Evolutionary conservation across 2,113 vertebrate genomes (phyloP).

Genomic region (Melanocharis versteri): DNA sequence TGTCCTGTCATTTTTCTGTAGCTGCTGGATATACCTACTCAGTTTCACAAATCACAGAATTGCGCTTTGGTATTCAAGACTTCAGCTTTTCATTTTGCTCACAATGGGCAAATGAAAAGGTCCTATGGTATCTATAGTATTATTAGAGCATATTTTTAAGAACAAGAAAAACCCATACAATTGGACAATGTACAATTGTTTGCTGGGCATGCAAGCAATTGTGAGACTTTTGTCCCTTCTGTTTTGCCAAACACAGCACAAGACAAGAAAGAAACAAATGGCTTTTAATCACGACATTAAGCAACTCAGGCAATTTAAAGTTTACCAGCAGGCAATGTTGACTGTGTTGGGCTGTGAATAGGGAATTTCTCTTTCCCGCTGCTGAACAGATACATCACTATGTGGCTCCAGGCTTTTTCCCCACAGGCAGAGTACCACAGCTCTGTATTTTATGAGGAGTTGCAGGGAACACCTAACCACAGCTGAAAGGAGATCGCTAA

Average conservation of each 20-base stretch:
- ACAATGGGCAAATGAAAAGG: neutral
- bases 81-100: neutral
- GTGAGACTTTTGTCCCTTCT: neutral
- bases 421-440: neutral
- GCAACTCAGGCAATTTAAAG: neutral
- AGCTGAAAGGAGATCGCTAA: neutral
- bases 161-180: neutral
- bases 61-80: neutral
- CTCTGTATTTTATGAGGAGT: neutral
- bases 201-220: neutral
- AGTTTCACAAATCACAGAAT: neutral
- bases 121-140: neutral
- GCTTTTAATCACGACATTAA: neutral
- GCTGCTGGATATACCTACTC: neutral
- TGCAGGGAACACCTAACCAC: neutral
- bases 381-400: neutral
- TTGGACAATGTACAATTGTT: neutral
- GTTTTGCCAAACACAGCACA: neutral
- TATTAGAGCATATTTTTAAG: neutral
- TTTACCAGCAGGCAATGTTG: neutral
- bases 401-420: neutral
- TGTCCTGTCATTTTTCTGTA: neutral
- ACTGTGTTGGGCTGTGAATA: neutral
- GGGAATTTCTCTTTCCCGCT: neutral
- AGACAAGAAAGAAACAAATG: neutral